Evolutionary conservation across 2,888 invertebrate species (phyloP), one percentile per base, ranked within the genome.

Genomic region (Sisyra terminalis): DNA sequence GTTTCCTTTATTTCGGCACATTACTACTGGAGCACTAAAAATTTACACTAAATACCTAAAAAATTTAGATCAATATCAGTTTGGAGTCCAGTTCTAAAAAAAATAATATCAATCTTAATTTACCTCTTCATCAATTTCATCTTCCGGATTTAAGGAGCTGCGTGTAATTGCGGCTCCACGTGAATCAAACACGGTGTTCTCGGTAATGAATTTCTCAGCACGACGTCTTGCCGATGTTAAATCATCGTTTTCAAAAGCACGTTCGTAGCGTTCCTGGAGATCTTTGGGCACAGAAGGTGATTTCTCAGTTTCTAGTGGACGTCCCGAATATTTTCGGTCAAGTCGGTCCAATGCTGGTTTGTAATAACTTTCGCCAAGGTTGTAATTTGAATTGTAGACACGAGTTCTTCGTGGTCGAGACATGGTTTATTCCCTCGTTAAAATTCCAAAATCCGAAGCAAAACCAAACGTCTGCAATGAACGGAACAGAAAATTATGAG

Each of bases 351-450:
- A 64, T 49, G 83, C 77, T 9, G 82, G 75, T 51, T 76, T 77
- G 67, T 87, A 87, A 59, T 84, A 83, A 54, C 79, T 81, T 63
- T 86, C 81, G 44, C 85, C 85, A 57, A 82, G 79, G 63, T 81
- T 77, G 65, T 84, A 86, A 62, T 86, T 87, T 60, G 82, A 82
- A 56, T 86, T 83, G 59, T 88, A 87, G 54, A 87, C 78, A 60
- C 79, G 79, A 18, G 86, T 86, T 57, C 80, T 75, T 53, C 85
- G 72, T 49, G 81, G 79, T 54, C 59, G 60, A 45, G 62, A 59
- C 63, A 63, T 63, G 45, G 11, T n/a, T 11, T 31, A 11, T 31
- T 31, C 4, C 2, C 11, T 31, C 31, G 31, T 31, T 11, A 2
- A 29, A 11, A n/a, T n/a, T n/a, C n/a, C n/a, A n/a, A n/a, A n/a